phyloP scores from a whole-genome alignment of 2,113 vertebrate species.

The Semicossyphus pulcher region DNA sequence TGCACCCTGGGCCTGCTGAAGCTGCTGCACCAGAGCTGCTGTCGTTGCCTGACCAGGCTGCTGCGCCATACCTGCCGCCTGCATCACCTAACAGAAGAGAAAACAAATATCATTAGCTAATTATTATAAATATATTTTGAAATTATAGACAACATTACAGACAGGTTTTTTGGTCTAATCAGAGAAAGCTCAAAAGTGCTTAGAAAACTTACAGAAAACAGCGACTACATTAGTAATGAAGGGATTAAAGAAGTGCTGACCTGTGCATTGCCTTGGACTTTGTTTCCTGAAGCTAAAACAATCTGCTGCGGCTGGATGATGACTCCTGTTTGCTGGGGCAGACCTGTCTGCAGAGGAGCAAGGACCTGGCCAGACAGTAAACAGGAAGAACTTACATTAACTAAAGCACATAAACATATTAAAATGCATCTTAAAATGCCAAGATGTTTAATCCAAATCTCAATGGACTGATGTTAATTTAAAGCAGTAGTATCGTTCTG shows the following conservation, averaged over 20 bases:
- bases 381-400: not conserved
- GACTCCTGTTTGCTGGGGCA: constrained; percentile 95
- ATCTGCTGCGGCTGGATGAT: constrained; percentile 99
- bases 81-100: constrained; percentile 74
- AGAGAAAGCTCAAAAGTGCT: not conserved
- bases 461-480: too few species aligned
- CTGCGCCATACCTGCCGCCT: constrained; percentile 87
- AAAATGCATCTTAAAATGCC: too few species aligned
- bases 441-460: too few species aligned
- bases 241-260: constrained; percentile 71
- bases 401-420: too few species aligned
- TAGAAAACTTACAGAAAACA: not conserved
- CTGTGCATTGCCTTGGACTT: constrained; percentile 88
- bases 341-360: constrained; percentile 91
- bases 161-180: too few species aligned
- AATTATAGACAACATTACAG: too few species aligned
- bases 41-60: constrained; percentile 88
- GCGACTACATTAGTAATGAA: not conserved
- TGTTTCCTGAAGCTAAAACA: constrained; percentile 93
- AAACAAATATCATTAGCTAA: too few species aligned
- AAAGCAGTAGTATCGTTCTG: too few species aligned
- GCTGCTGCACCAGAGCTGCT: constrained; percentile 73
- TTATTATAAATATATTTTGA: too few species aligned
- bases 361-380: constrained; percentile 86
- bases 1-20: constrained; percentile 77